Evolutionary conservation across 2,888 invertebrate genomes (phyloP), one percentile per base, ranked within the genome.

Genomic region (Hyposoter didymator): DNA sequence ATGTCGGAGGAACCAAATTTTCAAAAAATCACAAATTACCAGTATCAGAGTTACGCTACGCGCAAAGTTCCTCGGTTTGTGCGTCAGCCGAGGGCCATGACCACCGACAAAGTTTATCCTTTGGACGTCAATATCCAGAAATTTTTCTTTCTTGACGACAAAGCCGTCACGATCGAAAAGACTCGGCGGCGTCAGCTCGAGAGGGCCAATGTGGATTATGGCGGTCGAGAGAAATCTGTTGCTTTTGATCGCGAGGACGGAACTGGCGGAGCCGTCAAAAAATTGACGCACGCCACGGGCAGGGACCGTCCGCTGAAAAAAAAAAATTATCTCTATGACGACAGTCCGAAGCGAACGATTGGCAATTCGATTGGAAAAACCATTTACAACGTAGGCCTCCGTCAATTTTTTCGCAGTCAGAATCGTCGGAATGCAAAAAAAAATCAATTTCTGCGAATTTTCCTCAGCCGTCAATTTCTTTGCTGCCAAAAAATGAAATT

Each of bases 321-420:
- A 52, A 81, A 72, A 64, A 82, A 76, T 52, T 83, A 82, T 35
- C 62, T 39, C 32, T 88, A 88, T 67, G 74, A 80, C 78, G 88
- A 89, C n/a, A 67, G 55, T 22, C 80, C 90, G 0, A 62, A 88
- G 74, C 86, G 67, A 67, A 89, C 90, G 0, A 73, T 39, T 0
- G 88, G 86, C 72, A 90, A 89, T 86, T 90, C 79, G 59, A 90
- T 91, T 22, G 92, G 92, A 45, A 91, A 91, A 82, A 4, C 88
- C 2, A 87, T 62, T 14, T 92, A 91, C 64, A 92, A 92, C 47
- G 92, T 92, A 92, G 82, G 90, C 39, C 35, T 70, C 78, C 0
- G 6, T 35, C 6, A 72, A 67, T 22, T 35, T 59, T 64, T 64
- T 1, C 1, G 39, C 1, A 39, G 8, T 10, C 39, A 8, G 39